Percentiles rank a stretch among this genome's conserved stretches.
phyloP scores from a whole-genome alignment of 2,797 vertebrate species.

The Peromyscus attwateri region DNA sequence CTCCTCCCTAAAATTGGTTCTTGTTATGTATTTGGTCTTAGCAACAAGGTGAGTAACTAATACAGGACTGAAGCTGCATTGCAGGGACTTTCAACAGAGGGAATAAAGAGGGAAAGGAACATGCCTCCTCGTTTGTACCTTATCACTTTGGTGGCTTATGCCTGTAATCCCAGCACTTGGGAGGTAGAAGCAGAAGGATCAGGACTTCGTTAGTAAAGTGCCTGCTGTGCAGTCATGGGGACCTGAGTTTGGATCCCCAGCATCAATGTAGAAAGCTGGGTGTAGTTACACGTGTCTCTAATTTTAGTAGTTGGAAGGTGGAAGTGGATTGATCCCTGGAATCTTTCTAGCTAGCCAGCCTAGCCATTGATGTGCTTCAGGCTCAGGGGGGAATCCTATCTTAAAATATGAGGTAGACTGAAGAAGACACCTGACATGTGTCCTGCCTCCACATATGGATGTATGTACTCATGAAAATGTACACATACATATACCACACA shows the following conservation, averaged over 20 bases:
- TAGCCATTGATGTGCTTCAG: too few species aligned
- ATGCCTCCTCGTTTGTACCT: neutral
- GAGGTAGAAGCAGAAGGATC: neutral
- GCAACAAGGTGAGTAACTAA: too few species aligned
- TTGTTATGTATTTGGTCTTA: too few species aligned
- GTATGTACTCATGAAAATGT: neutral
- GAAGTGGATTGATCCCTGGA: too few species aligned
- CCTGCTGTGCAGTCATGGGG: neutral
- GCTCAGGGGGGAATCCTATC: too few species aligned
- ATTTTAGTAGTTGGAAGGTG: too few species aligned
- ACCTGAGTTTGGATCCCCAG: neutral
- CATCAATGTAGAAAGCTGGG: neutral
- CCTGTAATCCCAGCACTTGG: neutral
- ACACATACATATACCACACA: neutral
- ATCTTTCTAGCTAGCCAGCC: too few species aligned
- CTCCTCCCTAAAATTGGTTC: too few species aligned
- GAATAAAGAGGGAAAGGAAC: neutral
- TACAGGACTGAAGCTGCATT: neutral
- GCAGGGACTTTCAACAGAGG: slow-evolving; percentile 20
- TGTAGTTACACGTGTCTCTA: neutral
- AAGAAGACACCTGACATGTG: neutral
- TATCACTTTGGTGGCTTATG: neutral
- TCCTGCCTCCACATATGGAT: neutral
- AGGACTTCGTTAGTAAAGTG: neutral
- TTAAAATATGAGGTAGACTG: neutral